Evolutionary conservation across 2,888 invertebrate species (phyloP).

Genomic region (Oligia latruncula): DNA sequence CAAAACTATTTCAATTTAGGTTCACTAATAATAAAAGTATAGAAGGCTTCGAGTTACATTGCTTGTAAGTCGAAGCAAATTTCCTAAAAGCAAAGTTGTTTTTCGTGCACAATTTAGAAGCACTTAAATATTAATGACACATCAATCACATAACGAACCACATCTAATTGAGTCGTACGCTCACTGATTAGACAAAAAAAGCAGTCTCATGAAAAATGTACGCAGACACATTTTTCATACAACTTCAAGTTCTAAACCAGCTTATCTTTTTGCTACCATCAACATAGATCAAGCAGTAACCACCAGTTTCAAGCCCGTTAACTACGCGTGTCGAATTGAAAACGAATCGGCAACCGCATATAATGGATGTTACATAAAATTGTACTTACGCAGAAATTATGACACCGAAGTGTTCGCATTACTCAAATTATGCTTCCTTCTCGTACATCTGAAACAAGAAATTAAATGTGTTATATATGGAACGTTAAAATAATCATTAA

Average conservation of each 20-base stretch:
- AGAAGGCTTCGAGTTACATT: neutral
- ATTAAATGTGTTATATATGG: constrained; percentile 49
- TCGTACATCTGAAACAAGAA: constrained; percentile 83
- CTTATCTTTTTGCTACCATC: constrained; percentile 64
- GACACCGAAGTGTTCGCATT: constrained; percentile 84
- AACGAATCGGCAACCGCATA: constrained; percentile 60
- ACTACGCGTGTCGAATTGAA: constrained; percentile 66
- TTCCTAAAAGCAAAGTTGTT: neutral
- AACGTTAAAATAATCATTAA: constrained; percentile 35
- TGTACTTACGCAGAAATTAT: constrained; percentile 84
- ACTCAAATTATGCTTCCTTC: constrained; percentile 81
- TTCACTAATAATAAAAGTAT: neutral
- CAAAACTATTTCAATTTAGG: neutral
- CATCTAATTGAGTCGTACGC: constrained; percentile 51
- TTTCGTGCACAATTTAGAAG: neutral
- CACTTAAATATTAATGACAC: constrained; percentile 23
- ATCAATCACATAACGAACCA: constrained; percentile 29
- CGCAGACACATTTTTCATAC: constrained; percentile 42
- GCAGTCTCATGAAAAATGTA: constrained; percentile 33
- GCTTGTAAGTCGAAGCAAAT: neutral
- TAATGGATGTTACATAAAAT: constrained; percentile 56
- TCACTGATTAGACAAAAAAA: constrained; percentile 40
- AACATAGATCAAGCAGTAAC: constrained; percentile 65
- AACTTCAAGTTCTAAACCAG: constrained; percentile 46
- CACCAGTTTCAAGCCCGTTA: constrained; percentile 57